Conservation (phyloP, 2,113 vertebrate genomes). For the Henicopernis longicauda region DNA sequence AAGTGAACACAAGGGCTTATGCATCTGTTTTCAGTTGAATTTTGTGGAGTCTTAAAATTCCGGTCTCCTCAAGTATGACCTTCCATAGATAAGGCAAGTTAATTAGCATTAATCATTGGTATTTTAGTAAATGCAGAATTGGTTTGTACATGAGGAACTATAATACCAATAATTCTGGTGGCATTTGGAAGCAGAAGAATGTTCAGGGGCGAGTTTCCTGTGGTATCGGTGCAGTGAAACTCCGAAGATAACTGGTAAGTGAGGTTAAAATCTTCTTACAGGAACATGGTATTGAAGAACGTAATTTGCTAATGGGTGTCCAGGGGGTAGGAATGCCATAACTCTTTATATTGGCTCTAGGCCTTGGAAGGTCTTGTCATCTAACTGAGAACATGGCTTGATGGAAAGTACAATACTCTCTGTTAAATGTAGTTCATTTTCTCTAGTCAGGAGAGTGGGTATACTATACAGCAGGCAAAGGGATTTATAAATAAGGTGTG, state of each 20-base stretch:
- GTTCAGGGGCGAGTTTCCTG: background rate
- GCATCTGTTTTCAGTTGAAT: background rate
- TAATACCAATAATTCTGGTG: background rate
- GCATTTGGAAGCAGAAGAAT: background rate
- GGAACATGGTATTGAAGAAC: background rate
- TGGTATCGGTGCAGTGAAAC: background rate
- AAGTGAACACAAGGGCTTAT: background rate
- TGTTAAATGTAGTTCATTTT: background rate
- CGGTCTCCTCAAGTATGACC: background rate
- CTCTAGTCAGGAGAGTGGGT: background rate
- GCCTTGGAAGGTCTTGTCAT: background rate
- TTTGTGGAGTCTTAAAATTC: background rate
- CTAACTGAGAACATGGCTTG: background rate
- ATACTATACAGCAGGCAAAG: background rate
- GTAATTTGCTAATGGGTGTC: background rate
- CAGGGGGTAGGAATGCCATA: background rate
- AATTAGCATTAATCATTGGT: background rate
- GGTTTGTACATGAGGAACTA: fast-evolving
- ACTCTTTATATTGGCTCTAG: background rate
- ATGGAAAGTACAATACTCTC: background rate
- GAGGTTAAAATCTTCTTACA: background rate
- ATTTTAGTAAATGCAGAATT: background rate
- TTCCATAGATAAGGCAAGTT: background rate
- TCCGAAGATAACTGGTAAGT: background rate
- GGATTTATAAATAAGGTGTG: background rate